These are phyloP conservation scores for Ondatra zibethicus DNA, from an alignment of 2,113 vertebrate genomes.

Conservation along the genomic window DNA sequence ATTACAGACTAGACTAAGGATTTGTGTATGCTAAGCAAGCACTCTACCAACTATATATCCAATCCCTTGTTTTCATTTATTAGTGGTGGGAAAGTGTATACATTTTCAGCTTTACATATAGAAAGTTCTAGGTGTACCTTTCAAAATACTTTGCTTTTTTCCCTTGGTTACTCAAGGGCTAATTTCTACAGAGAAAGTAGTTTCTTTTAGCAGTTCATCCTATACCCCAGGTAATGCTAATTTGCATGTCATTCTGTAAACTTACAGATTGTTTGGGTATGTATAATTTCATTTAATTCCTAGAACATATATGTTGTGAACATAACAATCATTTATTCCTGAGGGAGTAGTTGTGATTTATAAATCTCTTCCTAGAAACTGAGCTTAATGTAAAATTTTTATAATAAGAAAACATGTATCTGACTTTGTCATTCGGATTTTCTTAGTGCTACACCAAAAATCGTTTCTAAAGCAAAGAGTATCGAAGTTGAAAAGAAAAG, in stretches of 20 bases:
- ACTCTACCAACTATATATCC: not conserved
- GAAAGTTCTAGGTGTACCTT: slow-evolving; percentile 32
- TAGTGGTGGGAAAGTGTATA: not conserved
- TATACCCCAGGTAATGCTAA: not conserved
- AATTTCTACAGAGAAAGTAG: not conserved
- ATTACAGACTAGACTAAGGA: not conserved
- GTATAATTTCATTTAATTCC: slow-evolving; percentile 21
- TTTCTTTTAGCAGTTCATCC: slow-evolving; percentile 56
- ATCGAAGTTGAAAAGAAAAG: slow-evolving; percentile 87
- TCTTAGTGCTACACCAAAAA: slow-evolving; percentile 93
- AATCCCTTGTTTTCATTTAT: slow-evolving; percentile 18
- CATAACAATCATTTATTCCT: slow-evolving; percentile 13
- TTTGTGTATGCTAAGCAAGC: not conserved
- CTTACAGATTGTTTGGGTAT: not conserved
- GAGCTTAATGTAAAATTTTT: slow-evolving; percentile 16
- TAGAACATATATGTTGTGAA: not conserved
- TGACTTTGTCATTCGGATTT: slow-evolving; percentile 63
- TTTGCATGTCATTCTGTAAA: not conserved
- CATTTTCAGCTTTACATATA: not conserved
- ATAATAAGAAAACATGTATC: slow-evolving; percentile 9
- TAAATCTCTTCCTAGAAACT: slow-evolving; percentile 14
- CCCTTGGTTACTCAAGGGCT: slow-evolving; percentile 23
- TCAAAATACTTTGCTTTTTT: slow-evolving; percentile 33
- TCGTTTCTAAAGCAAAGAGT: slow-evolving; percentile 92
- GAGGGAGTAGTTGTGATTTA: not conserved